Evolutionary conservation across 2,113 vertebrate species (phyloP), one percentile per base, ranked within the genome.

Genomic region (Nesospiza acunhae): DNA sequence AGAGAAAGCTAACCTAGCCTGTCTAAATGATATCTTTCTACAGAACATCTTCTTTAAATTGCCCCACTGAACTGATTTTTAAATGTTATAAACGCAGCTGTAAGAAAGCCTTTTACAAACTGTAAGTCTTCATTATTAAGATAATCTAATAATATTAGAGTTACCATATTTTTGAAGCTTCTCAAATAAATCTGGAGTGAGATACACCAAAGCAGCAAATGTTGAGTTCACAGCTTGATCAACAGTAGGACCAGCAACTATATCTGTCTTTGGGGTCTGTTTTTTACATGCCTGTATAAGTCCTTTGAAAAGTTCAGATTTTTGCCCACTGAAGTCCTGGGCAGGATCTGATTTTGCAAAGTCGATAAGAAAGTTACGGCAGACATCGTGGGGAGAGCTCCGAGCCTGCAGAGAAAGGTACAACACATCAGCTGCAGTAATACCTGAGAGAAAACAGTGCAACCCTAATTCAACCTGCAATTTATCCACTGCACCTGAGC

Each of bases 151-250:
- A 96, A 97, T 96, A 96, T 97, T 96, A 92, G 82, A 98, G 96
- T 98, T 99, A 99, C 99, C 99, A 94, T 99, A 99, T 97, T 91
- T 98, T 86, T 97, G 98, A 87, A 99, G 98, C 95, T 98, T 98
- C 87, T 98, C 97, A 97, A 98, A 98, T 89, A 99, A 98, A 86
- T 98, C 98, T 87, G 99, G 98, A 84, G 98, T 99, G 97, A 99
- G 99, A 98, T 99, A 99, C 85, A 99, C 97, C 98, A 99, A 99
- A 96, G 98, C 98, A 60, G 99, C 99, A 99, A 99, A 99, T 84
- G 99, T 98, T 91, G 99, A 98, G 94, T 99, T 99, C 96, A 99
- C 99, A 97, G 99, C 99, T 98, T 99, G 99, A 97, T 99, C 99
- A 88, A 99, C 98, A 98, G 98, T 98, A 79, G 98, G 98, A 94